A percentile compares a stretch with the other conserved stretches of the same genome.
Conservation (phyloP, 1,140 invertebrate genomes). For the Epicauta chinensis region DNA sequence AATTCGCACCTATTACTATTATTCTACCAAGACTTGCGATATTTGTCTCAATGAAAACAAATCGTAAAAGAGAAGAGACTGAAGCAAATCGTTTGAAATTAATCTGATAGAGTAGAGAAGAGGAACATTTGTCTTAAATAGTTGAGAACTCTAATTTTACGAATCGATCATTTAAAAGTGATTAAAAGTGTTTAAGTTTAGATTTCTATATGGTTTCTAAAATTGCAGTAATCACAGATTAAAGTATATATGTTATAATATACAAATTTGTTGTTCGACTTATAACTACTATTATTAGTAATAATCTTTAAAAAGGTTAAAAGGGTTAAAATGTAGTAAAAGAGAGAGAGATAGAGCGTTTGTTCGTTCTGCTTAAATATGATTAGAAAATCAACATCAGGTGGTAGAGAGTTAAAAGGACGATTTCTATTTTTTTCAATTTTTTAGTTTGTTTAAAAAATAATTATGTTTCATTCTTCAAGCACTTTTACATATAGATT, state of each 20-base stretch:
- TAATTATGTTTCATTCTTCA: too few species aligned
- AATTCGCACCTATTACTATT: neutral
- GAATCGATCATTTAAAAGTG: conserved; percentile 11
- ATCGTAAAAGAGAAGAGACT: neutral
- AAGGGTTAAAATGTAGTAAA: too few species aligned
- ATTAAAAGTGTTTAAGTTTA: conserved; percentile 11
- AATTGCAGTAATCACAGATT: conserved; percentile 27
- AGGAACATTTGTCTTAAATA: conserved; percentile 6
- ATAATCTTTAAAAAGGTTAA: too few species aligned
- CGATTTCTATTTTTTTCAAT: too few species aligned
- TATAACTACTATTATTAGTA: too few species aligned
- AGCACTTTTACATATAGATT: too few species aligned
- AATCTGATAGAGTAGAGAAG: neutral
- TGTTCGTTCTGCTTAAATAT: too few species aligned
- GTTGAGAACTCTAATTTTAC: conserved; percentile 8
- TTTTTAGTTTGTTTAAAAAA: too few species aligned
- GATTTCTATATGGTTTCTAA: conserved; percentile 9
- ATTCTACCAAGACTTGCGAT: neutral
- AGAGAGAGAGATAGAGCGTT: too few species aligned
- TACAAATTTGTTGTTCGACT: conserved; percentile 3
- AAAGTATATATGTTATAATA: conserved; percentile 22
- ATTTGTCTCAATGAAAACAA: too few species aligned
- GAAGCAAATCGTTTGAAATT: conserved; percentile 7
- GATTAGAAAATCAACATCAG: too few species aligned
- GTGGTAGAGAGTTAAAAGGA: too few species aligned